Conservation (phyloP, 2,888 invertebrate genomes). For the Drosophila borealis region DNA sequence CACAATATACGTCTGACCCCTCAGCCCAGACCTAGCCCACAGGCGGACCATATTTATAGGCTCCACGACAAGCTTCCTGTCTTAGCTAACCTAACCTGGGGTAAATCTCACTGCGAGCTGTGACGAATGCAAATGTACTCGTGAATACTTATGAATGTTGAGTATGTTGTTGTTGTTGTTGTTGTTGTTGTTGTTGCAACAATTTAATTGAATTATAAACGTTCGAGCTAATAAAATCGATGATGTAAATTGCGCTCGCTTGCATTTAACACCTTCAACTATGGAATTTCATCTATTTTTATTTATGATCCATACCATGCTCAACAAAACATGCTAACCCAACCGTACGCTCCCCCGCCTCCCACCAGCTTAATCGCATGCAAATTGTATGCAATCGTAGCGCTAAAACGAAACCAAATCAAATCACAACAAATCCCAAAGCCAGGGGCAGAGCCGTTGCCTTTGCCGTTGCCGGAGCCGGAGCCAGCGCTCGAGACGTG, state of each 20-base stretch:
- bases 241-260: constrained; percentile 82
- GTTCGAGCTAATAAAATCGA: constrained; percentile 81
- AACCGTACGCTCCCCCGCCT: not conserved
- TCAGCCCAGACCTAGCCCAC: no score
- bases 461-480: not conserved
- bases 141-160: constrained; percentile 14
- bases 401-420: constrained; percentile 56
- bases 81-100: not conserved
- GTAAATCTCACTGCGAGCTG: not conserved
- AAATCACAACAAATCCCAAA: constrained; percentile 23
- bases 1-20: no score
- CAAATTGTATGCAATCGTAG: constrained; percentile 72
- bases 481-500: not conserved
- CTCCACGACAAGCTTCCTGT: constrained; percentile 3
- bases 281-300: constrained; percentile 77
- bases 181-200: constrained; percentile 38
- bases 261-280: constrained; percentile 75
- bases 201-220: constrained; percentile 78
- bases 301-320: constrained; percentile 57
- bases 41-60: no score
- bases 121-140: constrained; percentile 11
- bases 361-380: constrained; percentile 54
- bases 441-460: not conserved
- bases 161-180: constrained; percentile 32
- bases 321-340: constrained; percentile 47